Evolutionary conservation across 2,888 invertebrate genomes (phyloP).

Genomic region (Platycheirus albimanus): DNA sequence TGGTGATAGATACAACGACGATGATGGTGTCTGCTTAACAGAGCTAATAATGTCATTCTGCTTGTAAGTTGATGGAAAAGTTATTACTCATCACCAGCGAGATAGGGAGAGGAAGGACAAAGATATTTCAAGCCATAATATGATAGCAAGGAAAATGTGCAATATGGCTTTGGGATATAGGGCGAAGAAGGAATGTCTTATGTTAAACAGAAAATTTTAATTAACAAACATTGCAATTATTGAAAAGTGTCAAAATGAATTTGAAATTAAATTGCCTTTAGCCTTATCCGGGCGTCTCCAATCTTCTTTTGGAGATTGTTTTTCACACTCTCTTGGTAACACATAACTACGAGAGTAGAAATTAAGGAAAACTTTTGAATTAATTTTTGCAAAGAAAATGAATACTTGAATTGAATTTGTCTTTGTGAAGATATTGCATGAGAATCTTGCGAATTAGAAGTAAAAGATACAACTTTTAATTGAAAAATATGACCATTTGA

Average conservation of each 20-base stretch:
- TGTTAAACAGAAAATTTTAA: not conserved
- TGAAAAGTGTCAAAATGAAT: constrained; percentile 18
- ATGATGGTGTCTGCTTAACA: not conserved
- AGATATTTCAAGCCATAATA: not conserved
- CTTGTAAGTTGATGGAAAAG: constrained; percentile 22
- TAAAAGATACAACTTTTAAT: too few species aligned
- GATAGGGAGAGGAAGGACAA: too few species aligned
- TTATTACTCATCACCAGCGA: not conserved
- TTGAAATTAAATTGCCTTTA: constrained; percentile 9
- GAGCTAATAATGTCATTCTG: constrained; percentile 25
- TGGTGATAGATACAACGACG: not conserved
- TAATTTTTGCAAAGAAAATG: too few species aligned
- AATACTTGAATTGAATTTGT: too few species aligned
- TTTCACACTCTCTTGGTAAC: not conserved
- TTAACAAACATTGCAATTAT: constrained; percentile 8
- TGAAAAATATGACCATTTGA: too few species aligned
- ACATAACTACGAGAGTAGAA: too few species aligned
- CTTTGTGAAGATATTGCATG: too few species aligned
- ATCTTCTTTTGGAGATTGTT: not conserved
- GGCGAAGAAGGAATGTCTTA: not conserved
- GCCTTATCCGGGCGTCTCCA: not conserved
- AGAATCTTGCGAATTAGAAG: too few species aligned
- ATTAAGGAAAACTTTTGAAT: too few species aligned
- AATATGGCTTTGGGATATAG: too few species aligned
- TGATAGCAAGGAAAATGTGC: not conserved